phyloP scores from a whole-genome alignment of 2,797 vertebrate genomes.

The Phaenicophaeus curvirostris region DNA sequence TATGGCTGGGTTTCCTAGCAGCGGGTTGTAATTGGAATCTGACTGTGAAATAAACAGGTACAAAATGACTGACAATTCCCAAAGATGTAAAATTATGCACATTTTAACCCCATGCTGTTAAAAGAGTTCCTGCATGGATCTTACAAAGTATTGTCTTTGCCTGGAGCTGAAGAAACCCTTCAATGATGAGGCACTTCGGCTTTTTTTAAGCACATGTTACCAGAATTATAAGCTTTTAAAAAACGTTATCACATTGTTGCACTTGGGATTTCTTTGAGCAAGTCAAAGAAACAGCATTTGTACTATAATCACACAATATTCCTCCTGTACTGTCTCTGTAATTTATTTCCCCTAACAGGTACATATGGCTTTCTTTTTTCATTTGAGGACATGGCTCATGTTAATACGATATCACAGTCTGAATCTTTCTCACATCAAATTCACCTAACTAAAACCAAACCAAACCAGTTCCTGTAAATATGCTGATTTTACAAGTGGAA shows the following conservation, averaged over 20 bases:
- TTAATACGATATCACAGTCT: slow-evolving; percentile 25
- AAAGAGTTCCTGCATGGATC: not conserved
- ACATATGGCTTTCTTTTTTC: not conserved
- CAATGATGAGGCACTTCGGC: not conserved
- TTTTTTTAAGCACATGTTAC: not conserved
- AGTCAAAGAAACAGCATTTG: slow-evolving; percentile 2
- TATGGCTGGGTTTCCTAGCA: slow-evolving; percentile 1
- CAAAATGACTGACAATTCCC: slow-evolving; percentile 29
- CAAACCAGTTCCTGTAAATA: slow-evolving; percentile 20
- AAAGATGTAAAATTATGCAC: slow-evolving; percentile 21
- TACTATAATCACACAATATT: not conserved
- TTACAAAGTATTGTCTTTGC: not conserved
- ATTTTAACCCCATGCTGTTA: slow-evolving; percentile 19
- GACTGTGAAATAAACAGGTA: slow-evolving; percentile 40
- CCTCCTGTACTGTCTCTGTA: not conserved
- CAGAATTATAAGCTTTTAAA: slow-evolving; percentile 14
- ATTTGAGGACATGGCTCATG: not conserved
- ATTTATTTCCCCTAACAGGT: slow-evolving; percentile 19
- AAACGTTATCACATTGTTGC: not conserved
- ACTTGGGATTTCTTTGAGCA: not conserved
- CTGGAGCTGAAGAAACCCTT: not conserved
- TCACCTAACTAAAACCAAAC: not conserved
- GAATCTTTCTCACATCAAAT: slow-evolving; percentile 50
- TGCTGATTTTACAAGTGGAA: slow-evolving; percentile 49
- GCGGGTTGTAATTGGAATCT: slow-evolving; percentile 26